A percentile compares a stretch with the other conserved stretches of the same genome.
Evolutionary conservation across 2,113 vertebrate genomes (phyloP).

Genomic region (Jaculus jaculus): DNA sequence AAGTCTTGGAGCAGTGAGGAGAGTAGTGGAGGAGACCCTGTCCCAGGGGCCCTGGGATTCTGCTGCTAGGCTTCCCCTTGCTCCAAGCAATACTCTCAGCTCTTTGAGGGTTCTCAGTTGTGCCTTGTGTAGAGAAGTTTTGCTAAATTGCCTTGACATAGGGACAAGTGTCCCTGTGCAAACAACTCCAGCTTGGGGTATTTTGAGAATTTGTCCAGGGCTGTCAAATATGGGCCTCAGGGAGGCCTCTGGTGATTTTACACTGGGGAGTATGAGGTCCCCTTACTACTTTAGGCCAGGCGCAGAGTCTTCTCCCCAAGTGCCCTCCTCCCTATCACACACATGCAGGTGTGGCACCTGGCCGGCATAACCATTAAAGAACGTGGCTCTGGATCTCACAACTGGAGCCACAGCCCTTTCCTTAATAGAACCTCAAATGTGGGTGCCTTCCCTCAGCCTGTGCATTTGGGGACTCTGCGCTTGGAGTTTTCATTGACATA

Average conservation of each 20-base stretch:
- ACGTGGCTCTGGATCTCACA: not conserved
- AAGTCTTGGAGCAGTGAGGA: constrained; percentile 67
- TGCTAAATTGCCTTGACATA: constrained; percentile 69
- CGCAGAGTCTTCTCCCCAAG: not conserved
- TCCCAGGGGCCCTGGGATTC: not conserved
- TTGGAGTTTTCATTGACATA: constrained; percentile 8
- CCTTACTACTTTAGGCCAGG: constrained; percentile 12
- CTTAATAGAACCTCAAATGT: not conserved
- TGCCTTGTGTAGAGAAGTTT: constrained; percentile 72
- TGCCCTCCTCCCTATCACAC: not conserved
- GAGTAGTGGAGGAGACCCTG: not conserved
- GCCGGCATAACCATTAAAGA: not conserved
- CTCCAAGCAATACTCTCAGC: not conserved
- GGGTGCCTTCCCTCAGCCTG: not conserved
- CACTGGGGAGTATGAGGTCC: not conserved
- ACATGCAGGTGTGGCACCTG: not conserved
- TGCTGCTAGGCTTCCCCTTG: constrained; percentile 51
- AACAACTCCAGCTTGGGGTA: not conserved
- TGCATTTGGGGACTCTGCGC: not conserved
- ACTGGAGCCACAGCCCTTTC: not conserved
- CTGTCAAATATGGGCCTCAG: not conserved
- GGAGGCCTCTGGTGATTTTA: constrained; percentile 15
- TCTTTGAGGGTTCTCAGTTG: constrained; percentile 1
- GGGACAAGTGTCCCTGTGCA: constrained; percentile 21
- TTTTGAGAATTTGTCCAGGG: constrained; percentile 49